A percentile compares a stretch with the other conserved stretches of the same genome.
Conservation (phyloP, 1,140 invertebrate species). For the Bombus confusus region DNA sequence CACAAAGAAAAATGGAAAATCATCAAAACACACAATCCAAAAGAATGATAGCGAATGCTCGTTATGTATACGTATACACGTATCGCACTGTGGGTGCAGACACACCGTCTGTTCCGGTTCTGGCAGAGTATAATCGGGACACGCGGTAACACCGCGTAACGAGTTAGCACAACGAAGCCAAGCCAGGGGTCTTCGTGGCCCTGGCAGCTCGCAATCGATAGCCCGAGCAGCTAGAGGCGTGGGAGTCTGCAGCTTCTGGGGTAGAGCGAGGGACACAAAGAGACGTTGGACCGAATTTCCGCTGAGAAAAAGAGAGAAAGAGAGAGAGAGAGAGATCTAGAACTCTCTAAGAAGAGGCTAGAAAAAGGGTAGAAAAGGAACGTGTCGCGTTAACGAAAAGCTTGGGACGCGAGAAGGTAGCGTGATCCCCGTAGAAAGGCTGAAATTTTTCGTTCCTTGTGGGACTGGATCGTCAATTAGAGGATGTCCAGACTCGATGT, state of each 20-base stretch:
- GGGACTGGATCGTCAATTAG: slow-evolving; percentile 19
- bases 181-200: slow-evolving; percentile 62
- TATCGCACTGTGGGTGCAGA: not conserved
- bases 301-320: not conserved
- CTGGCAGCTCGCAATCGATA: slow-evolving; percentile 74
- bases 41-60: not conserved
- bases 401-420: not conserved
- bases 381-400: slow-evolving; percentile 12
- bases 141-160: slow-evolving; percentile 67
- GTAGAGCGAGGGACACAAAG: slow-evolving; percentile 63
- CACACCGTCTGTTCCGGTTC: slow-evolving; percentile 11
- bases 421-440: not conserved
- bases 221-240: slow-evolving; percentile 66
- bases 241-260: slow-evolving; percentile 61
- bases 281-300: slow-evolving; percentile 64
- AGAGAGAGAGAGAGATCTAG: no score
- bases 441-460: not conserved
- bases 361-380: not conserved
- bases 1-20: no score
- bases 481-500: not conserved
- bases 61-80: not conserved
- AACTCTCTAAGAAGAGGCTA: not conserved
- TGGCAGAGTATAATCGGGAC: slow-evolving; percentile 51
- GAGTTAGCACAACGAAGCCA: slow-evolving; percentile 70
- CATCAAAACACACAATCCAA: not conserved